Percentiles rank a stretch among this genome's conserved stretches.
These are phyloP conservation scores for Porites divaricata DNA, from an alignment of 92 coral and sea anemone genomes.

Conservation along the genomic window DNA sequence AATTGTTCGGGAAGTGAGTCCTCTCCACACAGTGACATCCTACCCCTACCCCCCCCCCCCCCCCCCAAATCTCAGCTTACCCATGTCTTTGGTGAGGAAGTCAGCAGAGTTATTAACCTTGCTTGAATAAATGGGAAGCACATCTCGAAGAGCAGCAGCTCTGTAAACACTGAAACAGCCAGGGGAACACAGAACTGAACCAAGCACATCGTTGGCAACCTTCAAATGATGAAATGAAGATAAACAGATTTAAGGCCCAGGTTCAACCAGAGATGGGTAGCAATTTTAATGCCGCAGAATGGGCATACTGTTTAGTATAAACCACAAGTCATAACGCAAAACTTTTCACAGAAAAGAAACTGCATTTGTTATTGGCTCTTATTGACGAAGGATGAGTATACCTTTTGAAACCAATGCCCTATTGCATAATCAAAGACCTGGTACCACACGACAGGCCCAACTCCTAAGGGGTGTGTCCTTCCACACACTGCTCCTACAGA, in stretches of 20 bases:
- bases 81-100: constrained; percentile 98
- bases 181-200: constrained; percentile 97
- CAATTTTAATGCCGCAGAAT: too few relatives aligned
- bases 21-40: too few relatives aligned
- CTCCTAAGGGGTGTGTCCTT: constrained; percentile 94
- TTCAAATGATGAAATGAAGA: constrained; percentile 5
- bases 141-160: constrained; percentile 87
- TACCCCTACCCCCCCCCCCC: too few relatives aligned
- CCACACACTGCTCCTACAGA: constrained; percentile 95
- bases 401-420: constrained; percentile 99
- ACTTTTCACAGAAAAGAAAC: neutral
- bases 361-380: neutral
- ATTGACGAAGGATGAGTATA: constrained; percentile 10
- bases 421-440: constrained; percentile 98
- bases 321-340: too few relatives aligned
- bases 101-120: constrained; percentile 84
- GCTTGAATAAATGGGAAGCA: constrained; percentile 87
- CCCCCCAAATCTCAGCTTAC: constrained; percentile 31
- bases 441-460: constrained; percentile 97
- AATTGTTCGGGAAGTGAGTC: too few relatives aligned
- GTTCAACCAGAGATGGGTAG: too few relatives aligned
- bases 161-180: constrained; percentile 99
- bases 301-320: too few relatives aligned
- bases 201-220: constrained; percentile 98
- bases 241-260: too few relatives aligned